Percentiles rank a stretch among this genome's conserved stretches.
Conservation (phyloP, 2,797 vertebrate genomes). For the Microcaecilia unicolor region DNA sequence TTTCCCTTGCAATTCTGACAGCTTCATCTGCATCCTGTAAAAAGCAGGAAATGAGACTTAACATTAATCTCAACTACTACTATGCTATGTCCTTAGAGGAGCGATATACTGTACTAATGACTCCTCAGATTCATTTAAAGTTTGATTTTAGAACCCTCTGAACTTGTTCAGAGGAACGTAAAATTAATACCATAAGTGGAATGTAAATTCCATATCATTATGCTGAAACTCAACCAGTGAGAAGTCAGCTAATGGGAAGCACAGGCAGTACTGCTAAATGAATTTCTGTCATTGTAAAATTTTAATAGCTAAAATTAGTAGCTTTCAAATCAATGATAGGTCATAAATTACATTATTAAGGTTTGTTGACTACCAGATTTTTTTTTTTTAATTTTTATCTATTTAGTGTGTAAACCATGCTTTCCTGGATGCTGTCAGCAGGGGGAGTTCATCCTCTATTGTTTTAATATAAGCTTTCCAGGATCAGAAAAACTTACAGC, state of each 20-base stretch:
- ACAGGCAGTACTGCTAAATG: slow-evolving; percentile 41
- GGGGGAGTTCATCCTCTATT: slow-evolving; percentile 96
- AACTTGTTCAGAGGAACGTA: slow-evolving; percentile 64
- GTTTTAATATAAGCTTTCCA: too few species aligned
- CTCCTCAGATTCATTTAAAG: slow-evolving; percentile 69
- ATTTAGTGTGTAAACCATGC: slow-evolving; percentile 45
- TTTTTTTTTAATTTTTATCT: too few species aligned
- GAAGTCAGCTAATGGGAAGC: slow-evolving; percentile 66
- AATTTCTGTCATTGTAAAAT: slow-evolving; percentile 52
- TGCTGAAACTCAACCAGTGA: slow-evolving; percentile 59
- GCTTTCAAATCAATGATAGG: slow-evolving; percentile 60
- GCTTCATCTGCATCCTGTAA: slow-evolving; percentile 87
- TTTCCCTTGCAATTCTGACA: slow-evolving; percentile 87
- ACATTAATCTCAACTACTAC: slow-evolving; percentile 66
- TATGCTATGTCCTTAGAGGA: slow-evolving; percentile 64
- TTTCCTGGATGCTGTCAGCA: slow-evolving; percentile 75
- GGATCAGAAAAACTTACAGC: too few species aligned
- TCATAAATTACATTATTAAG: slow-evolving; percentile 59
- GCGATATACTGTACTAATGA: slow-evolving; percentile 67
- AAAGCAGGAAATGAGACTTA: slow-evolving; percentile 58
- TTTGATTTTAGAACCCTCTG: slow-evolving; percentile 71
- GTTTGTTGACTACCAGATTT: slow-evolving; percentile 40
- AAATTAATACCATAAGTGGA: slow-evolving; percentile 73
- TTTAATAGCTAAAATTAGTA: slow-evolving; percentile 58
- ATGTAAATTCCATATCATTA: slow-evolving; percentile 67